Evolutionary conservation across 2,113 vertebrate genomes (phyloP).

Genomic region (Tupaia chinensis): DNA sequence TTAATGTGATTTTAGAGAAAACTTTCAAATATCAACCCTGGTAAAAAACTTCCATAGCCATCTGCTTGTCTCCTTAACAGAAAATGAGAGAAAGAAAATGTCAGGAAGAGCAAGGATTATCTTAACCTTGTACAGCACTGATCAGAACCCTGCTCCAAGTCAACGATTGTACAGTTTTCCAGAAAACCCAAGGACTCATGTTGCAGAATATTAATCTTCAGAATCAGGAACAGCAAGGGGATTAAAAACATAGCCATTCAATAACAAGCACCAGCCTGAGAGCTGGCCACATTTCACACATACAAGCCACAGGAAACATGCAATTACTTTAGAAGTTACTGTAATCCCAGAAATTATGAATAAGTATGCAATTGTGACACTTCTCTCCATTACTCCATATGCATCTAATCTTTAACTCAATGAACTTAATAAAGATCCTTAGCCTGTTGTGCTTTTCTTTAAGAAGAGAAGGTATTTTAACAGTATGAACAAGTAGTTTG

Average conservation of each 20-base stretch:
- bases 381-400: constrained; percentile 73
- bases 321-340: constrained; percentile 79
- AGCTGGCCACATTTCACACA: constrained; percentile 76
- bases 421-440: constrained; percentile 73
- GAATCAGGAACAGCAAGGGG: constrained; percentile 80
- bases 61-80: constrained; percentile 82
- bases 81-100: constrained; percentile 86
- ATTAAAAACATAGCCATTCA: constrained; percentile 79
- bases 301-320: constrained; percentile 47
- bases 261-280: constrained; percentile 83
- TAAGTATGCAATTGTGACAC: constrained; percentile 66
- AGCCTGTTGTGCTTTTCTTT: constrained; percentile 62
- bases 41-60: constrained; percentile 83
- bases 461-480: constrained; percentile 63
- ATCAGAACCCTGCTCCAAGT: constrained; percentile 84
- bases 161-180: constrained; percentile 84
- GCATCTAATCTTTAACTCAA: constrained; percentile 67
- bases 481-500: constrained; percentile 64
- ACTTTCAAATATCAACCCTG: constrained; percentile 84
- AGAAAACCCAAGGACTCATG: constrained; percentile 84
- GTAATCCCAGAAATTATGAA: constrained; percentile 77
- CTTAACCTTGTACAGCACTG: constrained; percentile 83
- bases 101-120: constrained; percentile 87
- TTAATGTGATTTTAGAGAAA: constrained; percentile 86
- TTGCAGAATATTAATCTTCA: constrained; percentile 85